Percentiles rank a stretch among this genome's conserved stretches.
Evolutionary conservation across 2,797 vertebrate species (phyloP).

Genomic region (Diglossa cyanea): DNA sequence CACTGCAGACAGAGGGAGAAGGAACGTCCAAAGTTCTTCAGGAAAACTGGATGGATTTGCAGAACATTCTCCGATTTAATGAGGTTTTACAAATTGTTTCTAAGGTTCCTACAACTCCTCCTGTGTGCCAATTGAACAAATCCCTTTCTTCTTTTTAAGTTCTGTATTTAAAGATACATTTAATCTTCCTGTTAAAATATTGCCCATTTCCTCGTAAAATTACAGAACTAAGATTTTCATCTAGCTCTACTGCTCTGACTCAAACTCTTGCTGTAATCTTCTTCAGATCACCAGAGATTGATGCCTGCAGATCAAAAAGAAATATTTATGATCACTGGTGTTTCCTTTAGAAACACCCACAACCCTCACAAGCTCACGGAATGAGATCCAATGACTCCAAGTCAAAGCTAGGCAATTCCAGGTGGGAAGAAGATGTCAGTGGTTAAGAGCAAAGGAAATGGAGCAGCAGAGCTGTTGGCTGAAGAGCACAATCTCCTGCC

Average conservation of each 20-base stretch:
- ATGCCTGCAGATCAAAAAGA: slow-evolving; percentile 48
- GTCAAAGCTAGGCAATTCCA: background rate
- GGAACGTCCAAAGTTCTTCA: background rate
- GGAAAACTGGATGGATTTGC: background rate
- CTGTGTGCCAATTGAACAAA: background rate
- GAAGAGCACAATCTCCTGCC: background rate
- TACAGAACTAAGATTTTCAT: background rate
- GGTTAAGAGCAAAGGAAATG: background rate
- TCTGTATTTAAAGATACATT: slow-evolving; percentile 14
- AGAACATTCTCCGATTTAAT: background rate
- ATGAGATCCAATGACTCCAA: background rate
- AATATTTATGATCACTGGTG: slow-evolving; percentile 36
- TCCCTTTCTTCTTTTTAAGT: slow-evolving; percentile 6
- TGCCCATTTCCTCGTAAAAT: slow-evolving; percentile 4
- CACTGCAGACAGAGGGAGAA: background rate
- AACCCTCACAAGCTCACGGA: background rate
- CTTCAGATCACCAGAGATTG: slow-evolving; percentile 14
- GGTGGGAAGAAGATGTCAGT: background rate
- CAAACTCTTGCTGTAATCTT: background rate
- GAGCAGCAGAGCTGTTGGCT: background rate
- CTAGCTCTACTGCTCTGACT: background rate
- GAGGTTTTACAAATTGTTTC: slow-evolving; percentile 35
- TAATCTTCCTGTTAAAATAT: slow-evolving; percentile 24
- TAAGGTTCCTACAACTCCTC: background rate
- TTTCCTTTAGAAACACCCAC: slow-evolving; percentile 16